phyloP scores from a whole-genome alignment of 2,888 invertebrate genomes.

The Hydrotaea diabolus region DNA sequence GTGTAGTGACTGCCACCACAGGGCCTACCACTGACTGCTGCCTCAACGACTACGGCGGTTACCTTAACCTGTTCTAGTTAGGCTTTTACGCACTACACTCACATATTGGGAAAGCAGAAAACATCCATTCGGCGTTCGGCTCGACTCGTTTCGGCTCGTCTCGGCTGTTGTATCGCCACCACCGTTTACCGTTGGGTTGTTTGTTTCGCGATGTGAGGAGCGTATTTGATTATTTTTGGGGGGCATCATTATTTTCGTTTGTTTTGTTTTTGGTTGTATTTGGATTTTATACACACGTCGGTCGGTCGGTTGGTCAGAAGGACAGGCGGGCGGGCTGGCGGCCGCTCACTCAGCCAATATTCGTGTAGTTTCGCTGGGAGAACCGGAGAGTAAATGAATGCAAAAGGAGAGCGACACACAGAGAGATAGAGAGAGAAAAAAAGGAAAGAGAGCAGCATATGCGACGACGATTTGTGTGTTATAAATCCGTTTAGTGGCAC shows the following conservation, averaged over 20 bases:
- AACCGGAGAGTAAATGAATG: conserved; percentile 8
- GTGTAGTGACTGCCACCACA: not conserved
- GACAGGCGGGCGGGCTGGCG: no score
- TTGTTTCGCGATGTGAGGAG: conserved; percentile 15
- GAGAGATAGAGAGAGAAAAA: conserved; percentile 37
- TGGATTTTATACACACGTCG: conserved; percentile 9
- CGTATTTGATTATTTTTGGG: not conserved
- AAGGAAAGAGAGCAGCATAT: no score
- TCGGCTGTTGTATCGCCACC: not conserved
- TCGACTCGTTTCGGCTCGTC: not conserved
- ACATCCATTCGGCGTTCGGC: not conserved
- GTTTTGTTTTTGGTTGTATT: conserved; percentile 31
- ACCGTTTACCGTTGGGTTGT: not conserved
- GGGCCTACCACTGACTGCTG: conserved; percentile 21
- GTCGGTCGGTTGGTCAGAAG: not conserved
- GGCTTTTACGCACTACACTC: conserved; percentile 58
- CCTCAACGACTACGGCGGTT: conserved; percentile 16
- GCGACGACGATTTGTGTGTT: conserved; percentile 51
- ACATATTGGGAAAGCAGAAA: conserved; percentile 3
- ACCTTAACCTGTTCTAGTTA: conserved; percentile 65
- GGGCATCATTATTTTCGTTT: conserved; percentile 18
- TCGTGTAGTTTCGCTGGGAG: conserved; percentile 28
- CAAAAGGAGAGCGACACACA: not conserved
- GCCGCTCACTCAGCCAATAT: conserved; percentile 27
- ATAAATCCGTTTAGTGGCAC: conserved; percentile 63